phyloP scores from a whole-genome alignment of 2,797 vertebrate genomes.

The Galaxias olidus region DNA sequence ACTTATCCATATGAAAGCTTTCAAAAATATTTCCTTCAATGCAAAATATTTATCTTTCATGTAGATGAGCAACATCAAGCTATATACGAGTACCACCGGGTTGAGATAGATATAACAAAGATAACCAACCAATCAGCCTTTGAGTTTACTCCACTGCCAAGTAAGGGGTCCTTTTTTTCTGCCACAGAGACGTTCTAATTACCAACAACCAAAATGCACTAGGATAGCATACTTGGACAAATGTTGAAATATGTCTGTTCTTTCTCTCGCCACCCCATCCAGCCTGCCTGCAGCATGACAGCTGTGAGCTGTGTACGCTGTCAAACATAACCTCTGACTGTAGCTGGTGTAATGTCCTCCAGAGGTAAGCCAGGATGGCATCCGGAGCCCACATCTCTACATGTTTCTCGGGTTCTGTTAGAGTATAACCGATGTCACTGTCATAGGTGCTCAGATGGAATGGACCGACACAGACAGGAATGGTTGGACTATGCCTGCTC shows the following conservation, averaged over 20 bases:
- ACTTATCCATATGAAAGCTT: background rate
- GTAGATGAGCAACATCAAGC: slow-evolving; percentile 75
- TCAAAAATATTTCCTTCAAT: background rate
- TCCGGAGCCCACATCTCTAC: background rate
- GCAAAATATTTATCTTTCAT: slow-evolving; percentile 1
- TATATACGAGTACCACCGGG: slow-evolving; percentile 92
- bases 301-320: slow-evolving; percentile 83
- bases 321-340: slow-evolving; percentile 86
- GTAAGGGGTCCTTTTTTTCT: slow-evolving; percentile 70
- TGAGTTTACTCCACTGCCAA: slow-evolving; percentile 88
- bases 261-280: slow-evolving; percentile 16
- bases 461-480: slow-evolving; percentile 93
- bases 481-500: slow-evolving; percentile 88
- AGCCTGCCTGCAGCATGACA: slow-evolving; percentile 89
- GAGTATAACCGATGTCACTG: background rate
- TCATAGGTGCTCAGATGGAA: slow-evolving; percentile 91
- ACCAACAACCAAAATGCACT: background rate
- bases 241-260: background rate
- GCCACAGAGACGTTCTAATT: too few relatives aligned
- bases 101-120: slow-evolving; percentile 82
- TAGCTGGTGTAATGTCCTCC: slow-evolving; percentile 92
- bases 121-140: slow-evolving; percentile 82
- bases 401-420: background rate
- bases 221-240: background rate
- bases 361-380: slow-evolving; percentile 76